A percentile compares a stretch with the other conserved stretches of the same genome.
Evolutionary conservation across 2,113 vertebrate species (phyloP).

Genomic region (Puma concolor): DNA sequence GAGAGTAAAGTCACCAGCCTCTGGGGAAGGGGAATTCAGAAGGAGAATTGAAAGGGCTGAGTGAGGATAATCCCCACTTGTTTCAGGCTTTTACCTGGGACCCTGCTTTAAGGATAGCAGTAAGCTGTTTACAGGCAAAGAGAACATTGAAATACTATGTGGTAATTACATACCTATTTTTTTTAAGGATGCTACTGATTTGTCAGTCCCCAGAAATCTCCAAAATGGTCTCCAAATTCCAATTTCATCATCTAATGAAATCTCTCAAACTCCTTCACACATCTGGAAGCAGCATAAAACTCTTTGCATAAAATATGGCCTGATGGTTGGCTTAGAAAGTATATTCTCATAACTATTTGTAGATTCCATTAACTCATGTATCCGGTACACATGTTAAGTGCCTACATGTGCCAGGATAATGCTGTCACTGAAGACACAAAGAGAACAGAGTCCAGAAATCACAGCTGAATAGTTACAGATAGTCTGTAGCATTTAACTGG

Average conservation of each 20-base stretch:
- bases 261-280: background rate
- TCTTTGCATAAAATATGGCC: background rate
- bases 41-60: background rate
- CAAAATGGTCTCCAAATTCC: background rate
- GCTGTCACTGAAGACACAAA: background rate
- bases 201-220: background rate
- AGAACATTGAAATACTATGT: background rate
- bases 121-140: background rate
- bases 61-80: background rate
- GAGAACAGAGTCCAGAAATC: background rate
- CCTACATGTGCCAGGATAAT: background rate
- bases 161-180: background rate
- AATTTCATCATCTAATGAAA: background rate
- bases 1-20: background rate
- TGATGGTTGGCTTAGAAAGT: background rate
- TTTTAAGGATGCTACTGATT: background rate
- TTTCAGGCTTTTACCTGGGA: background rate
- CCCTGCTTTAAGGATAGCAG: background rate
- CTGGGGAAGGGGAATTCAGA: background rate
- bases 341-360: background rate
- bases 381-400: background rate
- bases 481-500: background rate
- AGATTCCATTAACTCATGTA: background rate
- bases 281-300: background rate
- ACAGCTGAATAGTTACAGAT: background rate